Evolutionary conservation across 2,113 vertebrate genomes (phyloP), one percentile per base, ranked within the genome.

Genomic region (Hippocampus guttulatus): DNA sequence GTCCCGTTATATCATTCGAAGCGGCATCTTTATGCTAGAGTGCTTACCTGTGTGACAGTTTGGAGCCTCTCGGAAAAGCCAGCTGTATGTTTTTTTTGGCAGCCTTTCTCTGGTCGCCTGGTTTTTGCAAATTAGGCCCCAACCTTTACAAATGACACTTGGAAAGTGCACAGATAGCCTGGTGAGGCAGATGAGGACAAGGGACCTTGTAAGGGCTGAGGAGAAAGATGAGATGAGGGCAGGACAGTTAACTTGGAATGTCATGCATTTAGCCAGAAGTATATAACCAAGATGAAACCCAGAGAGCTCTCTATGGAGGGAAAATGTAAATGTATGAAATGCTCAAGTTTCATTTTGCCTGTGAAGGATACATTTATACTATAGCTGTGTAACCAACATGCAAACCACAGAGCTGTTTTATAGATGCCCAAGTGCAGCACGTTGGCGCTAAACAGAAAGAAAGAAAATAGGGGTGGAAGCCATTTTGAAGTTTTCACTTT

Each of bases 1-100:
- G 30, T 41, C 40, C 55, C 55, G 62, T 69, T 5, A 38, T 4
- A 21, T 63, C 45, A 41, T 55, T 25, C 60, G 33, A 67, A 12
- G 52, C 33, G 60, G 10, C 55, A 58, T 58, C 55, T 58, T 25
- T 15, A 86, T 82, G 76, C 74, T 72, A 23, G 18, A 55, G 25
- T 73, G 41, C 23, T 58, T 58, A 58, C 55, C 55, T 58, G 55
- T 58, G 55, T 58, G 55, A 58, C 23, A 58, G 55, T 58, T 58
- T 55, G 52, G 52, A 55, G 55, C 55, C n/a, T 23, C 8, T 23
- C 52, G 21, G 5, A 27, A 58, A n/a, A 58, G 55, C 55, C 23
- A 7, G 11, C 55, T 15, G 21, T 8, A 23, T 55, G 8, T 21
- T 54, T 7, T 52, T 20, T 20, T 8, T 21, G 51, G 51, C 51